Evolutionary conservation across 2,888 invertebrate genomes (phyloP), one percentile per base, ranked within the genome.

Genomic region (Lasioglossum malachurum): DNA sequence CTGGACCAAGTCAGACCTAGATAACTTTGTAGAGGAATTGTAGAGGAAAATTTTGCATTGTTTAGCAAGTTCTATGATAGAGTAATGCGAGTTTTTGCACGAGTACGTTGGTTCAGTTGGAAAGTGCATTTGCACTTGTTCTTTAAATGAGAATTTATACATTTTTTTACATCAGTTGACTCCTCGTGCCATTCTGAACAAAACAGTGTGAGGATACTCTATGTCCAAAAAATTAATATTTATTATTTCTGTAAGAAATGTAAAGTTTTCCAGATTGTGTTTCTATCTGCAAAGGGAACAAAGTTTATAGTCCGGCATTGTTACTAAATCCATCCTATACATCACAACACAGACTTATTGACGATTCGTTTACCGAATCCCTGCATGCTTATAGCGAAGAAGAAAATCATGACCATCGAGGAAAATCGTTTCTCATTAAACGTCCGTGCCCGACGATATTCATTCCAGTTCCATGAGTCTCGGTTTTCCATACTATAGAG

Each of bases 401-500:
- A 69, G 38, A 35, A 31, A 19, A 23, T 69, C 69, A 31, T 16
- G 7, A 16, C 3, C 31, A 23, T 69, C 38, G 38, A 38, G 23
- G 35, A 38, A 23, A 69, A 69, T 38, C 10, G 38, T 69, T 69
- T 38, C 38, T 69, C 38, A 69, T 57, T 57, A 38, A 38, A 57
- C n/a, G n/a, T 38, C 57, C 57, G 38, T 38, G 71, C 23, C 46
- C 35, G 53, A 73, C 12, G 53, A 82, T 41, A 49, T 35, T 73
- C 49, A 14, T 60, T 0, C n/a, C 19, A n/a, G 73, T 74, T 46
- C 64, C 73, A 46, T 49, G 67, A 79, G 64, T 74, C 57, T 53
- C 73, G 73, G 75, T 76, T 79, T 79, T 74, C 85, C 75, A 31
- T 75, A 38, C 23, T 16, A 4, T 31, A 41, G 1, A 74, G 27